Evolutionary conservation across 1,140 invertebrate genomes (phyloP).

Genomic region (Drosophila ficusphila): DNA sequence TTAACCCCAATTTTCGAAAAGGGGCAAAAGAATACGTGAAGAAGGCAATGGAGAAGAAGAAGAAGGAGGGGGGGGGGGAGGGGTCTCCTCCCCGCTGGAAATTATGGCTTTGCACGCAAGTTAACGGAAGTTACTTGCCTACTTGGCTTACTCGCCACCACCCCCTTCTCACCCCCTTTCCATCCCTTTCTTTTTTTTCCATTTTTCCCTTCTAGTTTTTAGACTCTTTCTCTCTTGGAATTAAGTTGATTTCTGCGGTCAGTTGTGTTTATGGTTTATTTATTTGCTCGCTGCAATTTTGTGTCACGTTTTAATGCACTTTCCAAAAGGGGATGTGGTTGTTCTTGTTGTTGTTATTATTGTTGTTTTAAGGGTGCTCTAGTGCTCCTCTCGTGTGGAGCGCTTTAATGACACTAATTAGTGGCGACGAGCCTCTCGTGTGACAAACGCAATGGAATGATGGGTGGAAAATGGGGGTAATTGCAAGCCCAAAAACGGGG

Average conservation of each 20-base stretch:
- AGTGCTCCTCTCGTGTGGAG: slow-evolving; percentile 23
- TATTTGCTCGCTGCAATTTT: slow-evolving; percentile 73
- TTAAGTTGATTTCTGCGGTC: slow-evolving; percentile 69
- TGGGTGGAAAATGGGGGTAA: not conserved
- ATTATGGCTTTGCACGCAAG: slow-evolving; percentile 77
- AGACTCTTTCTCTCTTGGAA: not conserved
- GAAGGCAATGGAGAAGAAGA: no score
- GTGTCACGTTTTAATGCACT: slow-evolving; percentile 68
- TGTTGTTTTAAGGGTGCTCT: slow-evolving; percentile 14
- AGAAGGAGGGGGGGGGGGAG: no score
- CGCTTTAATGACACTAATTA: slow-evolving; percentile 83
- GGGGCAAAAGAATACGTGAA: not conserved
- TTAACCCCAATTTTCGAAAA: slow-evolving; percentile 73
- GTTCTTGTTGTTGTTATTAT: no score
- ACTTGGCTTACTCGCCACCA: not conserved
- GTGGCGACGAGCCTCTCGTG: slow-evolving; percentile 71
- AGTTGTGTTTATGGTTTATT: slow-evolving; percentile 78
- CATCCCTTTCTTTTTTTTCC: no score
- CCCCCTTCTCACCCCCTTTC: not conserved
- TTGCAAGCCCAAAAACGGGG: slow-evolving; percentile 31
- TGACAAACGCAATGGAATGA: slow-evolving; percentile 70
- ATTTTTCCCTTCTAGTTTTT: no score
- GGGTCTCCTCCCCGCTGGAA: slow-evolving; percentile 27
- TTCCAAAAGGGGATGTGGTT: slow-evolving; percentile 4
- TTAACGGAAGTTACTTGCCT: slow-evolving; percentile 64